Percentiles rank a stretch among this genome's conserved stretches.
These are phyloP conservation scores for Cynopterus sphinx DNA, from an alignment of 2,797 vertebrate genomes.

Conservation along the genomic window DNA sequence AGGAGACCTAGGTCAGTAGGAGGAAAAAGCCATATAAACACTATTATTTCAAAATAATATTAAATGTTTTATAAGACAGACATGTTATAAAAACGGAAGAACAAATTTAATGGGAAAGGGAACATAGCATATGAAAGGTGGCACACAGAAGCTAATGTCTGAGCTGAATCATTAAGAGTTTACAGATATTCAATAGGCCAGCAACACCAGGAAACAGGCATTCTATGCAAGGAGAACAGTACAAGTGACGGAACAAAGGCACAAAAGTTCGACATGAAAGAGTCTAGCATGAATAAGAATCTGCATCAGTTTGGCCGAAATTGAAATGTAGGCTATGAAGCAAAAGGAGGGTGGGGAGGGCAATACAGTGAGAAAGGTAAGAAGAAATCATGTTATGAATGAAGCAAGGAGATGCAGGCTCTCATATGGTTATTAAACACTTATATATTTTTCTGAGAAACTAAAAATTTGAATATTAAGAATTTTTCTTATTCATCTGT, in stretches of 20 bases:
- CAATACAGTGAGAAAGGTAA: not conserved
- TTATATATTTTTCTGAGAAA: not conserved
- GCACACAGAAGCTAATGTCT: not conserved
- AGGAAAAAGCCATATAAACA: not conserved
- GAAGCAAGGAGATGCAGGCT: not conserved
- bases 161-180: not conserved
- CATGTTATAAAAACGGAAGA: not conserved
- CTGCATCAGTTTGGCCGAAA: not conserved
- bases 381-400: not conserved
- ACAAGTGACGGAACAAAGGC: not conserved
- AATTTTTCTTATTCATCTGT: slow-evolving; percentile 28
- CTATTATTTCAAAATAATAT: not conserved
- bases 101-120: not conserved
- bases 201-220: not conserved
- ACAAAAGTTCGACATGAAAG: not conserved
- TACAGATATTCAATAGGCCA: not conserved
- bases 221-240: not conserved
- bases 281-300: not conserved
- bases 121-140: not conserved
- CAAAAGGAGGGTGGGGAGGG: not conserved
- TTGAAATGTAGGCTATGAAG: not conserved
- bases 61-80: not conserved
- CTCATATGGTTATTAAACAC: not conserved
- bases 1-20: not conserved
- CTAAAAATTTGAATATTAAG: not conserved